Base-by-base conservation (phyloP, 2,113 vertebrate species). In the Myiopsitta monachus region DNA sequence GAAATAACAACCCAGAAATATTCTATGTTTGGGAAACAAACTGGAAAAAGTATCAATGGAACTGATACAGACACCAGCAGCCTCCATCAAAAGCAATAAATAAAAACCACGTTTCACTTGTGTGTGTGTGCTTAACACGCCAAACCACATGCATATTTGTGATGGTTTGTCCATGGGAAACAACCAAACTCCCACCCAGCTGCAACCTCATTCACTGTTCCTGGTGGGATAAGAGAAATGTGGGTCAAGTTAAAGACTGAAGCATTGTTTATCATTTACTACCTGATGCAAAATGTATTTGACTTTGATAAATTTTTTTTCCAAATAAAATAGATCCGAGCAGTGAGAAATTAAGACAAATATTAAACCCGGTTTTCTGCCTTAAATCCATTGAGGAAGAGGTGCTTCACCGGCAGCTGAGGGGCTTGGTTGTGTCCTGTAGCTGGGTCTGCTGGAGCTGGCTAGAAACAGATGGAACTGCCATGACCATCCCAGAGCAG, bases 391-490 rank as follows among this genome's bases (percentile, higher is more conserved):
- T 51, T 51, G 44, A 59, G 27, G 14, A 28, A 44, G 74, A 59
- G n/a, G n/a, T 3, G 0, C 8, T 5, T 33, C 5, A 18, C 7
- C 7, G 15, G 17, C 1, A 0, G 31, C 11, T 28, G 47, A 84
- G 11, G 8, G 27, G 5, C 26, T 78, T 18, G 7, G 9, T 26
- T 77, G 16, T 55, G 41, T 31, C 57, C 6, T 47, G 6, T 14
- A 7, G 11, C 9, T 49, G 41, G 6, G 22, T 70, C 30, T 4
- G 1, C 5, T 70, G 30, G 39, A 69, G 52, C 19, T 68, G 28
- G 13, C 13, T 63, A 28, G n/a, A 82, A 74, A 2, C 8, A 18
- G 21, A 18, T 38, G 22, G 38, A 77, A 51, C 27, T 0, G 3
- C 31, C 8, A 12, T 44, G 22, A 59, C 9, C 11, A 27, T 15